phyloP scores from a whole-genome alignment of 2,888 invertebrate species.

The Phaedon cochleariae region DNA sequence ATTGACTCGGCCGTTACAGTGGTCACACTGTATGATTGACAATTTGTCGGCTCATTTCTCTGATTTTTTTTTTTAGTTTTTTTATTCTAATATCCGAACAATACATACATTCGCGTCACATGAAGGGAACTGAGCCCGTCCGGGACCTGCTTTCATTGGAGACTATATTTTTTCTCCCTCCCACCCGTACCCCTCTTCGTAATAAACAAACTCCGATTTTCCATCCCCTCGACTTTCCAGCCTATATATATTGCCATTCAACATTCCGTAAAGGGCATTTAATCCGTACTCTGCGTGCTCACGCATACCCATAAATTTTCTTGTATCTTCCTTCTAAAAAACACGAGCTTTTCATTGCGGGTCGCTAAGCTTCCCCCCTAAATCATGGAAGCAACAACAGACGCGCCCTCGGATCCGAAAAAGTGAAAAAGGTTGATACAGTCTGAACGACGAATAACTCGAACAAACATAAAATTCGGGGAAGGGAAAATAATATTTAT shows the following conservation, averaged over 20 bases:
- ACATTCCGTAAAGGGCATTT: constrained; percentile 15
- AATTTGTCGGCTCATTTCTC: too few relatives aligned
- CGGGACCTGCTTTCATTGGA: too few relatives aligned
- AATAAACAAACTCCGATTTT: constrained; percentile 6
- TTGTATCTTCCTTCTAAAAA: constrained; percentile 23
- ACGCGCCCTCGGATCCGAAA: constrained; percentile 25
- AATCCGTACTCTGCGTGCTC: constrained; percentile 17
- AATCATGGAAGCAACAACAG: constrained; percentile 35
- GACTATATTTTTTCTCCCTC: neutral
- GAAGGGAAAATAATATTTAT: too few relatives aligned
- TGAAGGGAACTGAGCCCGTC: too few relatives aligned
- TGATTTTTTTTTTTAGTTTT: too few relatives aligned
- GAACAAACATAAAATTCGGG: constrained; percentile 3
- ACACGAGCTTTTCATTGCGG: constrained; percentile 30
- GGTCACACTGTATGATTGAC: too few relatives aligned
- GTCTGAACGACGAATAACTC: neutral
- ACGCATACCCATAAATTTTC: constrained; percentile 30
- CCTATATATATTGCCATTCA: constrained; percentile 16
- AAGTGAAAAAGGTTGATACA: constrained; percentile 35
- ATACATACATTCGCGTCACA: too few relatives aligned
- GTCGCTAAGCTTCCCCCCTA: constrained; percentile 22
- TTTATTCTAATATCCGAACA: too few relatives aligned
- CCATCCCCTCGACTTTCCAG: constrained; percentile 10
- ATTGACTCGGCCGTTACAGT: too few relatives aligned
- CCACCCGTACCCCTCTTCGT: neutral